Conservation (phyloP, 2,888 invertebrate species). For the Mycogona germanica region DNA sequence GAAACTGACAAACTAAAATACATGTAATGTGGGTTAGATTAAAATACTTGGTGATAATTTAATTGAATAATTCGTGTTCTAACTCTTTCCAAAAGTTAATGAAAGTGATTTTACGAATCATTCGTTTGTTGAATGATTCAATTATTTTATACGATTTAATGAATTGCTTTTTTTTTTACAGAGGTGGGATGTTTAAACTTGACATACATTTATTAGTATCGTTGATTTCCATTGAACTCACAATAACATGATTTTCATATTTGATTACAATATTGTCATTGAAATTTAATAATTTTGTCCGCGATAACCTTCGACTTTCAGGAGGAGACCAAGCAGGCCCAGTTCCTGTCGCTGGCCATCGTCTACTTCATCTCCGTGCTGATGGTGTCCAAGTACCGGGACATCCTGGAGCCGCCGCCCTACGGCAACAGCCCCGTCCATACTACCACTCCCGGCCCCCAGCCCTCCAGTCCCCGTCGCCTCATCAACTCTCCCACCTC, state of each 20-base stretch:
- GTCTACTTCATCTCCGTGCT: slow-evolving; percentile 99
- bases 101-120: slow-evolving; percentile 10
- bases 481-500: slow-evolving; percentile 21
- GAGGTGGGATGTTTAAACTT: slow-evolving; percentile 11
- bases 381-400: slow-evolving; percentile 99
- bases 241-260: no score
- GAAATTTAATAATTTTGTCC: no score
- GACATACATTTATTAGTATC: no score
- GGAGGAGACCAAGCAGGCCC: slow-evolving; percentile 99
- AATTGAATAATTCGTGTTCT: no score
- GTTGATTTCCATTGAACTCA: no score
- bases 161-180: no score
- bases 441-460: slow-evolving; percentile 8
- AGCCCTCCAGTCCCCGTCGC: slow-evolving; percentile 10
- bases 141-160: not conserved
- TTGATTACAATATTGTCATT: no score
- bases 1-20: no score
- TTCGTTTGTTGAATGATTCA: slow-evolving; percentile 5
- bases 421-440: slow-evolving; percentile 19
- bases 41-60: no score
- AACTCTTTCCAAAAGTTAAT: no score
- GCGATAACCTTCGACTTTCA: no score
- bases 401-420: slow-evolving; percentile 82
- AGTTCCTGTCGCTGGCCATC: slow-evolving; percentile 96
- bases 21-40: no score